A percentile compares a stretch with the other conserved stretches of the same genome.
phyloP scores from a whole-genome alignment of 2,888 invertebrate genomes.

The Tinea trinotella region DNA sequence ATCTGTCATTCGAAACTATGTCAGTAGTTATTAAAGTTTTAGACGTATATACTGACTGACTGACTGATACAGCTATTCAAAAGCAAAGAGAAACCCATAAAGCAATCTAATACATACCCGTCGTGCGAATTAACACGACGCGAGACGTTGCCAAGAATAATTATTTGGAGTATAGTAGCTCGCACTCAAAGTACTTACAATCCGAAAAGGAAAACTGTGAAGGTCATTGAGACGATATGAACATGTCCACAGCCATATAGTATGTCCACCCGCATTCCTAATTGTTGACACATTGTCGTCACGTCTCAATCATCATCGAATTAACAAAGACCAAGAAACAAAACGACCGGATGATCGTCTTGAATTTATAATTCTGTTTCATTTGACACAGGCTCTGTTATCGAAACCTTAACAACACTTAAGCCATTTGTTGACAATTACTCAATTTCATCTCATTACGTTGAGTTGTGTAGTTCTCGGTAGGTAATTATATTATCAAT shows the following conservation, averaged over 20 bases:
- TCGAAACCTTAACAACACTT: neutral
- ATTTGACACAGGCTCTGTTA: neutral
- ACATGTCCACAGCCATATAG: neutral
- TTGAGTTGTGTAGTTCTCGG: neutral
- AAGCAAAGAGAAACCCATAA: slow-evolving; percentile 8
- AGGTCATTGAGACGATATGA: slow-evolving; percentile 47
- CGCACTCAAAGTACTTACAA: neutral
- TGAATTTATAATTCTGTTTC: slow-evolving; percentile 6
- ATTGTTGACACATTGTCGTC: slow-evolving; percentile 50
- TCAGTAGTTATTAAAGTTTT: slow-evolving; percentile 34
- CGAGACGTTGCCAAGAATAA: slow-evolving; percentile 7
- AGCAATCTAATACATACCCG: slow-evolving; percentile 9
- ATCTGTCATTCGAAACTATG: slow-evolving; percentile 44
- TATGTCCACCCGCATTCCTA: slow-evolving; percentile 61
- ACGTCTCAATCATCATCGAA: slow-evolving; percentile 15
- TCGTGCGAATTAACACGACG: slow-evolving; percentile 7
- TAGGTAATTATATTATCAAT: slow-evolving; percentile 1
- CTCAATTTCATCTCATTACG: neutral
- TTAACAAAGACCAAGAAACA: slow-evolving; percentile 14
- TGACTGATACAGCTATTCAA: slow-evolving; percentile 9
- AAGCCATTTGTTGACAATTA: neutral
- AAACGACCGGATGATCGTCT: slow-evolving; percentile 11
- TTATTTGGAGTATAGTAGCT: slow-evolving; percentile 2
- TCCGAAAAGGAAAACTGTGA: slow-evolving; percentile 1
- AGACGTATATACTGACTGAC: neutral